These are phyloP conservation scores for Coenonympha glycerion DNA, from an alignment of 2,888 invertebrate genomes.

Conservation along the genomic window DNA sequence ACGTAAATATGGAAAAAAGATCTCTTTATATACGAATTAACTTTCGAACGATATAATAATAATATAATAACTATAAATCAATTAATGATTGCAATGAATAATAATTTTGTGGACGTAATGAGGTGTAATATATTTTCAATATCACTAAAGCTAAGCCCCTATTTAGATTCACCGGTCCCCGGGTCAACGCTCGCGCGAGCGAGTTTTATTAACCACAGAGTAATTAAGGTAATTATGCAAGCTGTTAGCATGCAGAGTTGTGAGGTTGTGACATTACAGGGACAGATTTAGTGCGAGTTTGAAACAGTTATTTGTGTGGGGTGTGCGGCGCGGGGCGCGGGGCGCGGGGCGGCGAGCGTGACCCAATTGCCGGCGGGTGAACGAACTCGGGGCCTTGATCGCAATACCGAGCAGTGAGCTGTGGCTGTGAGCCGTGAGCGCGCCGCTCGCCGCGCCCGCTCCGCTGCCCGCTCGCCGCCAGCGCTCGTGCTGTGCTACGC, in stretches of 20 bases:
- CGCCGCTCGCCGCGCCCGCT: slow-evolving; percentile 23
- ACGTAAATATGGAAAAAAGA: too few species aligned
- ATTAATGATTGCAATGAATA: too few species aligned
- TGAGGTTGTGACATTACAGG: slow-evolving; percentile 63
- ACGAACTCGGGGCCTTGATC: slow-evolving; percentile 75
- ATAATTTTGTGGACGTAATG: not conserved
- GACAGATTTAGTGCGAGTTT: slow-evolving; percentile 61
- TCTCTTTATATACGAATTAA: too few species aligned
- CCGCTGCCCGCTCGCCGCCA: not conserved
- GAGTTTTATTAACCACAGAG: slow-evolving; percentile 8
- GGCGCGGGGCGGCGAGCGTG: slow-evolving; percentile 53
- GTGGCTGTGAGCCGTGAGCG: slow-evolving; percentile 29
- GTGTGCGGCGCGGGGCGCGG: slow-evolving; percentile 45
- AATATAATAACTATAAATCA: too few species aligned
- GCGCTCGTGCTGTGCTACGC: slow-evolving; percentile 26
- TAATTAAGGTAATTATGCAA: slow-evolving; percentile 28
- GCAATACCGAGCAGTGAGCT: slow-evolving; percentile 58
- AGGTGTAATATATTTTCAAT: slow-evolving; percentile 18
- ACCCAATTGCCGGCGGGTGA: slow-evolving; percentile 70
- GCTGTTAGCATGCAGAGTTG: slow-evolving; percentile 39
- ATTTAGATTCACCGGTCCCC: slow-evolving; percentile 14
- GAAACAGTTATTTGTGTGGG: slow-evolving; percentile 64
- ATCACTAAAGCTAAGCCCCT: slow-evolving; percentile 7
- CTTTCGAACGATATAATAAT: too few species aligned
- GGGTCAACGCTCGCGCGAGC: slow-evolving; percentile 15